Evolutionary conservation across 2,113 vertebrate species (phyloP).

Genomic region (Poeciliopsis occidentalis): DNA sequence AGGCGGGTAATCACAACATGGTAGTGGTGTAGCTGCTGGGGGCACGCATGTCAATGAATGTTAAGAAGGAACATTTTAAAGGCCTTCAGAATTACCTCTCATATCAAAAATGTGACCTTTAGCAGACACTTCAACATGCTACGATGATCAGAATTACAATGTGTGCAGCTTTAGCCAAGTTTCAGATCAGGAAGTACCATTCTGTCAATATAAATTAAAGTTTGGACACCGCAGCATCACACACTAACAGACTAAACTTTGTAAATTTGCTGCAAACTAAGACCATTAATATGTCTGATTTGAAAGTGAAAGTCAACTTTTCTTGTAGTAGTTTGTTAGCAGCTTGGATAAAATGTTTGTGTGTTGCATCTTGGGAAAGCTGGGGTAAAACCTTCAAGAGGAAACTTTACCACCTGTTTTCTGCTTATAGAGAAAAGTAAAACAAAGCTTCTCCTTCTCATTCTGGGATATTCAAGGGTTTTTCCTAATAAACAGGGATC

Average conservation of each 20-base stretch:
- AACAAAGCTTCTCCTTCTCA: no score
- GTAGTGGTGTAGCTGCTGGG: slow-evolving; percentile 64
- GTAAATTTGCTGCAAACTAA: neutral
- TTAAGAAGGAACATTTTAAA: slow-evolving; percentile 69
- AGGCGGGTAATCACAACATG: slow-evolving; percentile 68
- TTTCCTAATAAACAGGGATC: no score
- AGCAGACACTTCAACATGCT: slow-evolving; percentile 45
- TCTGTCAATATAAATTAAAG: neutral
- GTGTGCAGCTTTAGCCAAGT: slow-evolving; percentile 22
- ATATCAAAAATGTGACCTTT: slow-evolving; percentile 71
- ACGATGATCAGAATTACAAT: slow-evolving; percentile 60
- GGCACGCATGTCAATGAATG: slow-evolving; percentile 76
- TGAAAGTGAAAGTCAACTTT: no score
- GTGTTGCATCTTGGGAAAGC: neutral
- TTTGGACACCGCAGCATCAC: neutral
- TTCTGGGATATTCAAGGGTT: no score
- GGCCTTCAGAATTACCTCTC: slow-evolving; percentile 72
- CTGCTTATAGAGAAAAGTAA: neutral
- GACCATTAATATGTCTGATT: neutral
- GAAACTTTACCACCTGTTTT: neutral
- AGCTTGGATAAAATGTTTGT: neutral
- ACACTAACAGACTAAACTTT: neutral
- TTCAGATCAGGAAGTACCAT: neutral
- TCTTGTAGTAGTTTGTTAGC: neutral
- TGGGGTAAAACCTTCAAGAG: neutral